Conservation (phyloP, 2,113 vertebrate genomes). For the Gorsachius goisagi region DNA sequence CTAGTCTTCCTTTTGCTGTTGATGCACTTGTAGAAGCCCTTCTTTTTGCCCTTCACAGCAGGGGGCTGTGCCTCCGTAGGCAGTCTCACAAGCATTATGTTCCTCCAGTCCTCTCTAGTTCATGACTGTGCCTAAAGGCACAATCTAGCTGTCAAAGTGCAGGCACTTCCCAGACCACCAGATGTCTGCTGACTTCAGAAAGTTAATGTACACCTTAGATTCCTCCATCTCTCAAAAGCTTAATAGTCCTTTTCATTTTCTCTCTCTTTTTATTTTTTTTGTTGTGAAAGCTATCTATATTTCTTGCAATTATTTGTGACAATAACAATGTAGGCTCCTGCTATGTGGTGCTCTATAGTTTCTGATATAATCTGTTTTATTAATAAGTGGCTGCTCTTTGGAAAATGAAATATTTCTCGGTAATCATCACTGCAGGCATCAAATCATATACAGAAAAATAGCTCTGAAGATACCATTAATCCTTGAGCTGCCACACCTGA, state of each 20-base stretch:
- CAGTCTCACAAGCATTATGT: background rate
- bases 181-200: constrained; percentile 24
- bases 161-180: constrained; percentile 48
- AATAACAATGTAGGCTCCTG: background rate
- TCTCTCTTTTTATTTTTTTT: background rate
- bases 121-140: constrained; percentile 48
- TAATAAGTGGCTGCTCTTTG: constrained; percentile 18
- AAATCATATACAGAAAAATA: constrained; percentile 37
- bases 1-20: background rate
- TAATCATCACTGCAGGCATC: constrained; percentile 49
- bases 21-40: background rate
- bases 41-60: background rate
- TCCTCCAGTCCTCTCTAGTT: background rate
- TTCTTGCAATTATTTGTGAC: constrained; percentile 15
- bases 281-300: background rate
- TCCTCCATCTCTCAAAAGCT: background rate
- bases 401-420: constrained; percentile 40
- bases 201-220: background rate
- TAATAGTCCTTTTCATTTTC: background rate
- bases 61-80: background rate
- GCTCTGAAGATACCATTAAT: constrained; percentile 51
- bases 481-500: constrained; percentile 44
- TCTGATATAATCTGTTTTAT: constrained; percentile 11
- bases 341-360: background rate
- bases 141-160: constrained; percentile 45